Base-by-base conservation (phyloP, 2,888 invertebrate genomes). In the Terebella lapidaria region DNA sequence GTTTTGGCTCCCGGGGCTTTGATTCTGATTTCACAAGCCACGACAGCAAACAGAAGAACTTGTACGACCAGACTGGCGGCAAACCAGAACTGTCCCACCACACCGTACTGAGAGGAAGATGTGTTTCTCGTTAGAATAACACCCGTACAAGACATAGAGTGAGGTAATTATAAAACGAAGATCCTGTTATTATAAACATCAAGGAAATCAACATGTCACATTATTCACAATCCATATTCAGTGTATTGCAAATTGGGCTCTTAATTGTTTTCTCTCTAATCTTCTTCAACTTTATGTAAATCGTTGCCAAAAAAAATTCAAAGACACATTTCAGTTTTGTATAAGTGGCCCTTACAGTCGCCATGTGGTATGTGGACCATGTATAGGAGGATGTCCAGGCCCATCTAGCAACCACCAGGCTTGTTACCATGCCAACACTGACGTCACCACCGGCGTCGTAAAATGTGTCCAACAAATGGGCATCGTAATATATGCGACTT, bases 1-100 rank as follows among this genome's bases (percentile, higher is more conserved):
- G 69, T 69, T 56, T 69, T 69, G 10, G 69, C 68, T 22, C 69
- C 69, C 0, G 69, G 69, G 24, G 67, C 63, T 47, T 70, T 69
- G 58, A 69, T 64, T 24, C 68, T 42, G 30, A 69, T 67, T 60
- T 70, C 69, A 29, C 62, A 62, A 10, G 64, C 64, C 10, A 69
- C 59, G 28, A 69, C 64, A 55, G 67, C 58, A 53, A 67, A 69
- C 3, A 69, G 58, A 49, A 69, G 57, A 10, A 69, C 56, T 15
- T 62, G 67, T 18, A 64, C 52, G 49, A 54, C 54, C 5, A 56
- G 52, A 1, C 61, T 64, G 22, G 64, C 62, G 3, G 65, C 59
- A 46, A 57, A 67, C 67, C 65, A 67, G 56, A 69, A 65, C 10
- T 65, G 65, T 1, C 68, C 69, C 18, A 63, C 68, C 24, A 68